Evolutionary conservation across 2,113 vertebrate genomes (phyloP), one percentile per base, ranked within the genome.

Genomic region (Ceuthmochares aereus): DNA sequence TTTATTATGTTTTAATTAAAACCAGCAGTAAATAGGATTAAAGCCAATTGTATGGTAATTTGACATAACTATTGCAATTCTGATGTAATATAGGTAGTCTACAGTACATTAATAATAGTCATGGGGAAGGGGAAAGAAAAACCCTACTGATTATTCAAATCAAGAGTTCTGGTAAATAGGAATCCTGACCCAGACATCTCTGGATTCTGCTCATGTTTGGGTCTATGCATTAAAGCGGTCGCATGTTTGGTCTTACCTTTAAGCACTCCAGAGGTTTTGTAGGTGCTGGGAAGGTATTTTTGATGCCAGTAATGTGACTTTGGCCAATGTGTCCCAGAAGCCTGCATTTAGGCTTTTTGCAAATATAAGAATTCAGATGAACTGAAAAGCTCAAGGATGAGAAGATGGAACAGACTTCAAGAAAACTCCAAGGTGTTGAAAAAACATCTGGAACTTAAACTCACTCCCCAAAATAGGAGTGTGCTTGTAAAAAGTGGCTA

Each of bases 1-100:
- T 93, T 89, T 95, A 77, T 89, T 85, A 87, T 70, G 42, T 60
- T 94, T 89, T 84, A 94, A 89, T 96, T 97, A 94, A 90, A 95
- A 94, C 8, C 75, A 84, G 34, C 32, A 42, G 85, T 91, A 97
- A 87, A 87, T 68, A 94, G 68, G 70, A 95, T 93, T 88, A 92
- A 93, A 89, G 64, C 27, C 68, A 92, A 36, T 73, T 86, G 67
- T 86, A 37, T 90, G 69, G 40, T 95, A 91, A 92, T 92, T 89
- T 90, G 56, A 74, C 51, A 14, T 49, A 92, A 83, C 56, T 43
- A 6, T 80, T 93, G 80, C 42, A 78, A 36, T 73, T 59, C 77
- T 83, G 37, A 58, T 43, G 42, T 60, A 62, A 77, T 7, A 73
- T 4, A 73, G 49, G 14, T 56, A 55, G 22, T 63, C 20, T 86